Evolutionary conservation across 2,888 invertebrate species (phyloP).

Genomic region (Lasioglossum morio): DNA sequence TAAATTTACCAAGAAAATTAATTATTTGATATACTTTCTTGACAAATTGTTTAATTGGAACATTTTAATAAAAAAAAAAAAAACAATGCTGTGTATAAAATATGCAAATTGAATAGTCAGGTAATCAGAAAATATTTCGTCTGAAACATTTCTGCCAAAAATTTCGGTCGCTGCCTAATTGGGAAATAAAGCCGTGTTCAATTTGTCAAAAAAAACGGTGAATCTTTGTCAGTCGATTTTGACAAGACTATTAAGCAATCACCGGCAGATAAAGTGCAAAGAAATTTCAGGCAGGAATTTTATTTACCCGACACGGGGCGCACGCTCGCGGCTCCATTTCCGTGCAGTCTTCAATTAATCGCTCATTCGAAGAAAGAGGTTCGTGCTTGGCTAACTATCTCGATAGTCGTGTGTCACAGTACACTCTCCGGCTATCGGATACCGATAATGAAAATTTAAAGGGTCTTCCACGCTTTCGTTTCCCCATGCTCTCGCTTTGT

Average conservation of each 20-base stretch:
- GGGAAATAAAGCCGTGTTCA: neutral
- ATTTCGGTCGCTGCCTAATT: neutral
- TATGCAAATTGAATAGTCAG: neutral
- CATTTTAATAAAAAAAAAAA: too few relatives aligned
- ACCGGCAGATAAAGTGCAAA: neutral
- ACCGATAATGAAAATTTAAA: slow-evolving; percentile 64
- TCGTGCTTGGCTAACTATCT: slow-evolving; percentile 19
- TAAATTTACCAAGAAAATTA: neutral
- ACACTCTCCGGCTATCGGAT: slow-evolving; percentile 53
- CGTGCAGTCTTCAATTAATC: slow-evolving; percentile 35
- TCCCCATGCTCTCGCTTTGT: slow-evolving; percentile 33
- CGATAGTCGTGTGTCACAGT: slow-evolving; percentile 40
- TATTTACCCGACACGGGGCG: neutral
- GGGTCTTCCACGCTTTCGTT: slow-evolving; percentile 48
- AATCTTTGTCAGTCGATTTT: neutral
- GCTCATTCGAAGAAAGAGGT: slow-evolving; percentile 28
- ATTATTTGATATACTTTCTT: too few relatives aligned
- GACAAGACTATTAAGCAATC: neutral
- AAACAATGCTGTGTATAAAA: neutral
- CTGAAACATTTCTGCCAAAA: too few relatives aligned
- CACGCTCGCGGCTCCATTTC: neutral
- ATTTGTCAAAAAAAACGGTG: neutral
- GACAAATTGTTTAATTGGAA: neutral
- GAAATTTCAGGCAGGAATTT: neutral
- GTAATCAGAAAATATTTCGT: neutral